A percentile compares a stretch with the other conserved stretches of the same genome.
These are phyloP conservation scores for Leptopilina myrica DNA, from an alignment of 2,888 invertebrate genomes.

Conservation along the genomic window DNA sequence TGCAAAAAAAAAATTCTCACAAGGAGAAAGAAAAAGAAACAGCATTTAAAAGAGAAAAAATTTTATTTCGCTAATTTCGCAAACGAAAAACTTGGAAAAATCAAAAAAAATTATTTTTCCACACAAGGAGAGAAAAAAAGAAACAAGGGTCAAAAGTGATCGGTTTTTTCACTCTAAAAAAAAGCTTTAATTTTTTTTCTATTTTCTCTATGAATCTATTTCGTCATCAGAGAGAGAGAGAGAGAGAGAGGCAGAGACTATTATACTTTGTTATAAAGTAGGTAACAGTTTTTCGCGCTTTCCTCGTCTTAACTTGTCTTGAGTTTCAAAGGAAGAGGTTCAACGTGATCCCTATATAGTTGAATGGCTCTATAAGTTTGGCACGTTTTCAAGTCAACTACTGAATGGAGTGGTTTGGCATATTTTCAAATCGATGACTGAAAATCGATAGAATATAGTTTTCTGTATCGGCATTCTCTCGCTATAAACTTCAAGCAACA, in stretches of 20 bases:
- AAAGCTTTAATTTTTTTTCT: background rate
- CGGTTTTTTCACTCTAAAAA: background rate
- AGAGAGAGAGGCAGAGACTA: no score
- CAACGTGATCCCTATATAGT: background rate
- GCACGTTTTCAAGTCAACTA: conserved; percentile 44
- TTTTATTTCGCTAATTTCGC: no score
- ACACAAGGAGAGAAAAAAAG: no score
- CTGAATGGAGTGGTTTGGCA: conserved; percentile 46
- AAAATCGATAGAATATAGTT: conserved; percentile 44
- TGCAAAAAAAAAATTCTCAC: no score
- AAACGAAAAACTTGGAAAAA: no score
- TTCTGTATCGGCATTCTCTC: conserved; percentile 11
- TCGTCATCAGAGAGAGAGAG: background rate
- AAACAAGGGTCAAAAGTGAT: no score
- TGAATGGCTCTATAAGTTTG: conserved; percentile 45
- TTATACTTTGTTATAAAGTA: background rate
- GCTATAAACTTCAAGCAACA: conserved; percentile 43
- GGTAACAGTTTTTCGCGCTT: background rate
- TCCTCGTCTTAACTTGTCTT: background rate
- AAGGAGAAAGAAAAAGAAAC: no score
- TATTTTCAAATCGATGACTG: conserved; percentile 45
- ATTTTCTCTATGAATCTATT: background rate
- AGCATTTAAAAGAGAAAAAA: no score
- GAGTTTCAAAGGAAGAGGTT: conserved; percentile 9
- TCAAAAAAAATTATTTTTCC: no score